Evolutionary conservation across 2,888 invertebrate species (phyloP), one percentile per base, ranked within the genome.

Genomic region (Flexamia atlantica): DNA sequence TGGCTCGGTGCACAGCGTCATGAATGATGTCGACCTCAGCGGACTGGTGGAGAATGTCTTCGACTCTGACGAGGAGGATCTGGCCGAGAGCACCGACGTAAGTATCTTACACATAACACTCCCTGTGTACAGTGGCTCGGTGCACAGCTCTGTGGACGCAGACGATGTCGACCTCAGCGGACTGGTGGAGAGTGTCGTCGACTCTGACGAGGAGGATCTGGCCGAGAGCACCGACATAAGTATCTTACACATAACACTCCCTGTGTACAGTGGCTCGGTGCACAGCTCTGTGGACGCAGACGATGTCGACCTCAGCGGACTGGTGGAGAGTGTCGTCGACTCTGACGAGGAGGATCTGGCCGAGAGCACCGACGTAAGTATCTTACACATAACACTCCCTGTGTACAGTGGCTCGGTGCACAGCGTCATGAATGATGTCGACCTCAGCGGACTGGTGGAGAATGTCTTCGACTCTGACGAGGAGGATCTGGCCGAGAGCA

Each of bases 391-490:
- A n/a, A 98, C 98, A 32, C 98, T 97, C 90, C 98, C 98, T 87
- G 98, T 98, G 84, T 98, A 98, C 91, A 97, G 97, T 89, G 98
- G 98, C 86, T 97, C 97, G 87, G 96, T 96, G 84, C 97, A 97
- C 90, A 96, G 96, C 89, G 91, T 91, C 85, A 93, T 93, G 30
- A 94, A 94, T 86, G 97, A 97, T 90, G 96, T 97, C 81, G n/a
- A n/a, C n/a, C n/a, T n/a, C n/a, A n/a, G n/a, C n/a, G n/a, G n/a
- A n/a, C n/a, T n/a, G n/a, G n/a, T 97, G 0, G 99, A 99, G 91
- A 98, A 98, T 87, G 95, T 97, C 87, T 98, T 98, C 9, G 98
- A 98, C 91, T 98, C 97, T 64, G 98, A 98, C 91, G 98, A 98
- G 89, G 97, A 97, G 89, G 98, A 98, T 91, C 92, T 97, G 87